Evolutionary conservation across 2,797 vertebrate species (phyloP), one percentile per base, ranked within the genome.

Genomic region (Sebastiscus tertius): DNA sequence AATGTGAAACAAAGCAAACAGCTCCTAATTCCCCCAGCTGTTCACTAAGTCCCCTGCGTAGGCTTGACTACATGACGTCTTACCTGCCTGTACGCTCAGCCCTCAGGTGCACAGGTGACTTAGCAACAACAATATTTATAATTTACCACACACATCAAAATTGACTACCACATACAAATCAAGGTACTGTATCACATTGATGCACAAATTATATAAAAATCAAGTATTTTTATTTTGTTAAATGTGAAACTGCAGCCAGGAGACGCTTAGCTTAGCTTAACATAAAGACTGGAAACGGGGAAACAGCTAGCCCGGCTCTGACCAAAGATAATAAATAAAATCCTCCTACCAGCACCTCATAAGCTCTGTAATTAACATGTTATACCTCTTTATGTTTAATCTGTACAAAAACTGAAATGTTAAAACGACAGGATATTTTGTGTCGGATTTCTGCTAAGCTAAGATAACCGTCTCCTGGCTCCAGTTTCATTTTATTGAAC

Each of bases 341-440:
- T 18, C 26, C 0, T 0, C 52, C 0, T 12, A 1, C 22, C 7
- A 46, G 2, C 39, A 7, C 9, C 27, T 36, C 16, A 20, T 27
- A 56, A 56, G 1, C 16, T 27, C 14, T 8, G 4, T 68, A 8
- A 14, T 16, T 33, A 55, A 33, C 12, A 54, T 1, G 20, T 54
- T 24, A 29, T 1, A 55, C 20, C 29, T 33, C 8, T 13, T 4
- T 10, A 1, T 24, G 12, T 11, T 56, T 24, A 16, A 69, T 49
- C 20, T 0, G 9, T 13, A 10, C 18, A 61, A 27, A 36, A 9
- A 12, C 27, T 18, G 20, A 31, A 46, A 31, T 22, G 56, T 29
- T 12, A 22, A 29, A 42, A 24, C 3, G 22, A 24, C 7, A 9
- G 52, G 66, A 11, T 31, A 11, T 61, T 13, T 27, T 27, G 59